These are phyloP conservation scores for Eumerus sabulonum DNA, from an alignment of 2,888 invertebrate genomes.

Conservation along the genomic window DNA sequence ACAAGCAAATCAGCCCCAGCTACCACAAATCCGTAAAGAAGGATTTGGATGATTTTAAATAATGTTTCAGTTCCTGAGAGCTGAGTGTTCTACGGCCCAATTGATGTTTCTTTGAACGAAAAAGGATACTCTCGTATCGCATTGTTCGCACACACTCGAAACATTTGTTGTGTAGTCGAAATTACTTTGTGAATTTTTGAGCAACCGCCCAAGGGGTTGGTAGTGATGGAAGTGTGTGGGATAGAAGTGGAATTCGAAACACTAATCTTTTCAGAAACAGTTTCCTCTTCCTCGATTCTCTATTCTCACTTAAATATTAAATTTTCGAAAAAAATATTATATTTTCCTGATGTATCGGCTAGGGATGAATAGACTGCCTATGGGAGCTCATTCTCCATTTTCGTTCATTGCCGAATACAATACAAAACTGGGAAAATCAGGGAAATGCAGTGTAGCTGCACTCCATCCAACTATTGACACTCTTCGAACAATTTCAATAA, in stretches of 20 bases:
- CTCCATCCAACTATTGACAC: constrained; percentile 45
- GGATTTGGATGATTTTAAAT: constrained; percentile 64
- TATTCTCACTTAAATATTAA: constrained; percentile 48
- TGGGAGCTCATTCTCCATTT: no score
- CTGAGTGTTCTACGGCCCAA: no score
- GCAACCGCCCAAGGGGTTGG: not conserved
- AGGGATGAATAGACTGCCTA: constrained; percentile 54
- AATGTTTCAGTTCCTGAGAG: constrained; percentile 37
- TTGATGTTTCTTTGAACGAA: not conserved
- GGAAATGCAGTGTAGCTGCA: not conserved
- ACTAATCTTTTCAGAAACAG: constrained; percentile 29
- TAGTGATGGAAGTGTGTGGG: not conserved
- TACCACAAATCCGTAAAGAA: constrained; percentile 57
- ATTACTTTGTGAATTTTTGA: constrained; percentile 36
- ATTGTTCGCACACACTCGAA: constrained; percentile 10
- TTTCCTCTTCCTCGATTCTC: no score
- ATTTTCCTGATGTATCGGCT: constrained; percentile 48
- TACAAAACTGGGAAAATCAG: no score
- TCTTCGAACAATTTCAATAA: constrained; percentile 55
- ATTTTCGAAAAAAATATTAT: constrained; percentile 19
- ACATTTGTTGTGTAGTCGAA: constrained; percentile 4
- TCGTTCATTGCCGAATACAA: no score
- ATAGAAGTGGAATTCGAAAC: constrained; percentile 2
- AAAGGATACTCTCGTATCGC: constrained; percentile 31
- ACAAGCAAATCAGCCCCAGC: constrained; percentile 45